These are phyloP conservation scores for Geopemphigus sp. DNA, from an alignment of 1,140 invertebrate genomes.

Conservation along the genomic window DNA sequence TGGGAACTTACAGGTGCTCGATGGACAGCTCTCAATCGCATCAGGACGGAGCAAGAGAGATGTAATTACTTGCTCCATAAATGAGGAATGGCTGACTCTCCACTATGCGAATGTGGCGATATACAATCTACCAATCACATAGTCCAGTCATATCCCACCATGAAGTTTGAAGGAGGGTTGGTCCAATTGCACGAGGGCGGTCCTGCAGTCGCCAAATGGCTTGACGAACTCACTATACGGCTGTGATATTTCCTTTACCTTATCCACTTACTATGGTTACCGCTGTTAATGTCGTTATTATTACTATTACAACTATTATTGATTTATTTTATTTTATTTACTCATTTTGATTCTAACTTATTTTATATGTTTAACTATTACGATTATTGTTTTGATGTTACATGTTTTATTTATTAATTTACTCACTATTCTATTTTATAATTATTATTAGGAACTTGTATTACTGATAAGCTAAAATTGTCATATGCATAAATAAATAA, in stretches of 20 bases:
- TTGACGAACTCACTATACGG: neutral
- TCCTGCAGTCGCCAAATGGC: conserved; percentile 1
- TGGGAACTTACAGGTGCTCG: conserved; percentile 8
- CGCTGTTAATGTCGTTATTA: neutral
- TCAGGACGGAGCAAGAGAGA: neutral
- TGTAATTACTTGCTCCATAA: conserved; percentile 43
- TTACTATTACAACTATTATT: conserved; percentile 16
- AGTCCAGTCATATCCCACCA: neutral
- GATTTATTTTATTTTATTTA: no score
- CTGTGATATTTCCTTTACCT: neutral
- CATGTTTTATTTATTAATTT: conserved; percentile 18
- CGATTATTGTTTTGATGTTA: conserved; percentile 24
- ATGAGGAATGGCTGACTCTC: conserved; percentile 13
- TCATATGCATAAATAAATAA: conserved; percentile 24
- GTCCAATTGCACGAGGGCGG: conserved; percentile 20
- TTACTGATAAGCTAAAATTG: conserved; percentile 11
- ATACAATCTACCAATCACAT: conserved; percentile 27
- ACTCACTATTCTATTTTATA: conserved; percentile 12
- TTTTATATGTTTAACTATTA: no score
- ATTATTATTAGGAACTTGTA: neutral
- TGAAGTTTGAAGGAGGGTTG: conserved; percentile 31
- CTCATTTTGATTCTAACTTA: no score
- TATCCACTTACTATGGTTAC: neutral
- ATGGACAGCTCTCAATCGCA: conserved; percentile 33
- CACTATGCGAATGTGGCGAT: conserved; percentile 20